Conservation (phyloP, 2,797 vertebrate species). For the Macropodus opercularis region DNA sequence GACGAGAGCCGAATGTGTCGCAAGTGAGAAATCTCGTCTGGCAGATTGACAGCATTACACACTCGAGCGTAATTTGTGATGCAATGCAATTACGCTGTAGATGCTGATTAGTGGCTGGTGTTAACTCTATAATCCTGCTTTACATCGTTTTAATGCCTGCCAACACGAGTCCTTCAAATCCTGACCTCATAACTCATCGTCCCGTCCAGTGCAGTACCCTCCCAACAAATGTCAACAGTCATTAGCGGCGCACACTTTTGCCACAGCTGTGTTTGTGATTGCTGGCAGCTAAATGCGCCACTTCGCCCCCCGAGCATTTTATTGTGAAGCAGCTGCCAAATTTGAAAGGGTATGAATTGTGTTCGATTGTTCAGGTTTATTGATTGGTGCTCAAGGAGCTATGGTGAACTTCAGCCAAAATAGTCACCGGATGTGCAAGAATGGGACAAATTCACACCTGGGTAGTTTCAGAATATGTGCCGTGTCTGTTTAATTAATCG, state of each 20-base stretch:
- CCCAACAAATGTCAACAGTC: constrained; percentile 54
- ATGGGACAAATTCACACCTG: not conserved
- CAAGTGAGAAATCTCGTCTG: constrained; percentile 50
- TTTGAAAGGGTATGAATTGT: constrained; percentile 32
- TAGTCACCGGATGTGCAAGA: constrained; percentile 12
- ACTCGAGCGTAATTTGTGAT: constrained; percentile 58
- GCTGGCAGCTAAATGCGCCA: constrained; percentile 46
- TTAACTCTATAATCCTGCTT: constrained; percentile 59
- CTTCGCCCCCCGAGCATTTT: constrained; percentile 39
- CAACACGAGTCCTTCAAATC: constrained; percentile 59
- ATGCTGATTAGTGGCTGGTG: constrained; percentile 61
- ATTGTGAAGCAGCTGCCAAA: constrained; percentile 44
- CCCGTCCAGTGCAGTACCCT: constrained; percentile 34
- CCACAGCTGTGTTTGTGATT: constrained; percentile 51
- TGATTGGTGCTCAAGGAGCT: constrained; percentile 41
- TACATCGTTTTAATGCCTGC: constrained; percentile 61
- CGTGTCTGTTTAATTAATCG: constrained; percentile 8
- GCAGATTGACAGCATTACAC: constrained; percentile 58
- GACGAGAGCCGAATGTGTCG: constrained; percentile 29
- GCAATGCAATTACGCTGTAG: constrained; percentile 58
- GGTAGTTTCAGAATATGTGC: not conserved
- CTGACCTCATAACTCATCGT: constrained; percentile 51
- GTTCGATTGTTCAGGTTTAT: constrained; percentile 46
- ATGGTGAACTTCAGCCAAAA: constrained; percentile 27
- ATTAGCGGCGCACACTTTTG: constrained; percentile 45